Conservation (phyloP, 2,797 vertebrate genomes). For the Amphiprion clarkii region DNA sequence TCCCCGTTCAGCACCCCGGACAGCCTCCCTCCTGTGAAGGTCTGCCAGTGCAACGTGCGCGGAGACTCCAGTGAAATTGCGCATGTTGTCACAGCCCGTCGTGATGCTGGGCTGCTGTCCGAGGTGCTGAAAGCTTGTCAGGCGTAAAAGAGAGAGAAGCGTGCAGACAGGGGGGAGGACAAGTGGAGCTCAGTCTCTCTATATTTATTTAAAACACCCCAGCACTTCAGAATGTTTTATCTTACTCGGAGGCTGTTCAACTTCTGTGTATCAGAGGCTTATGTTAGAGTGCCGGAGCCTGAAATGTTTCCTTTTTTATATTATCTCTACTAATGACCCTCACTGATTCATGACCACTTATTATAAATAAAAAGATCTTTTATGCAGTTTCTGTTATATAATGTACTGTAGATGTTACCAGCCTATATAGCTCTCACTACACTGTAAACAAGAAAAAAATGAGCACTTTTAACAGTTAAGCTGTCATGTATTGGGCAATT, state of each 20-base stretch:
- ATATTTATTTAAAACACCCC: too few relatives aligned
- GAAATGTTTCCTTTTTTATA: neutral
- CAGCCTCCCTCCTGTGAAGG: conserved; percentile 22
- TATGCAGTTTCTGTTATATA: neutral
- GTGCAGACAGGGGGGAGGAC: conserved; percentile 12
- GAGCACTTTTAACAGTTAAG: too few relatives aligned
- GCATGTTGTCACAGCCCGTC: neutral
- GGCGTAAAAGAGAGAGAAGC: conserved; percentile 7
- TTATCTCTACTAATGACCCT: neutral
- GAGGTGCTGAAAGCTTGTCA: conserved; percentile 62
- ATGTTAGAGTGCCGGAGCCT: neutral
- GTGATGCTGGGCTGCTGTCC: conserved; percentile 44
- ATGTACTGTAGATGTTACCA: too few relatives aligned
- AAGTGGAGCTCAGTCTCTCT: too few relatives aligned
- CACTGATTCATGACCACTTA: neutral
- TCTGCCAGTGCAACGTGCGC: too few relatives aligned
- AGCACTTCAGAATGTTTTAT: neutral
- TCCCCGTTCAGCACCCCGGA: conserved; percentile 44
- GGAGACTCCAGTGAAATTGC: neutral
- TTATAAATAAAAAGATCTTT: neutral
- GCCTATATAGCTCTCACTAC: too few relatives aligned
- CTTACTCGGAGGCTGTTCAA: neutral
- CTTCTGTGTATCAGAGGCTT: neutral
- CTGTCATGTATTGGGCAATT: too few relatives aligned
- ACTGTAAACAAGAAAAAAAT: too few relatives aligned